These are phyloP conservation scores for Drosophila orena DNA, from an alignment of 1,140 invertebrate genomes.

Conservation along the genomic window DNA sequence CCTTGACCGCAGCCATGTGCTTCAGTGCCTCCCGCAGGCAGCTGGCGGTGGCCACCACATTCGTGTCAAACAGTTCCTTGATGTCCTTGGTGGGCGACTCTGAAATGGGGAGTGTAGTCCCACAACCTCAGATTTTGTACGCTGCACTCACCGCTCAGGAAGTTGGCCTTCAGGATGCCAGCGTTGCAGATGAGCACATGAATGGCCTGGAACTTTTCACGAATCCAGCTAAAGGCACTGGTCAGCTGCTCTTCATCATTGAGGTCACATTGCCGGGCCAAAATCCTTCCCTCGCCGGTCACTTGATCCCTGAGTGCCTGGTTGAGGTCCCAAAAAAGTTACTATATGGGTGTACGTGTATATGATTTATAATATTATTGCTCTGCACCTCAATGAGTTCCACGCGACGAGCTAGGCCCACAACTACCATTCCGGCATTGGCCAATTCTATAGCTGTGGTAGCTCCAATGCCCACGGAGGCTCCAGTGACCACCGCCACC, in stretches of 20 bases:
- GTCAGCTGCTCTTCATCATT: slow-evolving; percentile 86
- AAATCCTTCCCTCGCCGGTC: slow-evolving; percentile 74
- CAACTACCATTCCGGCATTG: slow-evolving; percentile 86
- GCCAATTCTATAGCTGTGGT: slow-evolving; percentile 84
- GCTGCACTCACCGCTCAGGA: slow-evolving; percentile 57
- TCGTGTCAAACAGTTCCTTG: slow-evolving; percentile 86
- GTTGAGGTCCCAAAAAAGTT: too few species aligned
- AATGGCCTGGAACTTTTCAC: slow-evolving; percentile 59
- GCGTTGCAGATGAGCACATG: slow-evolving; percentile 81
- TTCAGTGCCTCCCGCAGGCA: slow-evolving; percentile 86
- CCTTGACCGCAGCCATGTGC: slow-evolving; percentile 85
- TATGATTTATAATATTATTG: too few species aligned
- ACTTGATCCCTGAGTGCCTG: slow-evolving; percentile 63
- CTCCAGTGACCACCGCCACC: slow-evolving; percentile 88
- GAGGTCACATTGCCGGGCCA: slow-evolving; percentile 86
- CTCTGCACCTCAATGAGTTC: slow-evolving; percentile 84
- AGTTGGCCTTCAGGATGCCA: slow-evolving; percentile 78
- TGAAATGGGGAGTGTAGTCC: slow-evolving; percentile 8
- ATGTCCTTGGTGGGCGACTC: slow-evolving; percentile 76
- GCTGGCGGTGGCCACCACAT: slow-evolving; percentile 87
- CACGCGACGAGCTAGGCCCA: slow-evolving; percentile 87
- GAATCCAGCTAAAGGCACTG: slow-evolving; percentile 85
- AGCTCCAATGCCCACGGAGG: slow-evolving; percentile 88
- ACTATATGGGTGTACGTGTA: too few species aligned
- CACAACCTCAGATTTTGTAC: background rate